Conservation (phyloP, 2,888 invertebrate genomes). For the Sclerodermus sp. region DNA sequence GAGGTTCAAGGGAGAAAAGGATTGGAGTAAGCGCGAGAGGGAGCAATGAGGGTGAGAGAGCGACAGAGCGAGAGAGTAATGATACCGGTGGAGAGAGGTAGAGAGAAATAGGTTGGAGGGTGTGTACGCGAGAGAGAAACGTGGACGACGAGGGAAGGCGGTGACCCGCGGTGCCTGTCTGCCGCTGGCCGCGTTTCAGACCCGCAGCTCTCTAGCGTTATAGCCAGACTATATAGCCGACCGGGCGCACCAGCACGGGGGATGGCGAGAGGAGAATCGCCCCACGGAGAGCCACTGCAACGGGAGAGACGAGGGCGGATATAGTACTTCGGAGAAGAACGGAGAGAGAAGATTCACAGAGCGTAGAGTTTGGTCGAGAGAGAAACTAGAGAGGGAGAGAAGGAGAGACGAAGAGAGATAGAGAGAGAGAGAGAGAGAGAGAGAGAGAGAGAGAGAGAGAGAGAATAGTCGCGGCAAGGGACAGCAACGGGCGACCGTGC, state of each 20-base stretch:
- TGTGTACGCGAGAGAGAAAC: conserved; percentile 1
- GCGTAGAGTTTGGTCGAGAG: conserved; percentile 4
- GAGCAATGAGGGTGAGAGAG: background rate
- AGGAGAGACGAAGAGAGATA: conserved; percentile 10
- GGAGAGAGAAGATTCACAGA: background rate
- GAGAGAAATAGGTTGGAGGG: conserved; percentile 7
- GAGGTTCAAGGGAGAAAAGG: background rate
- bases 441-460: conserved; percentile 8
- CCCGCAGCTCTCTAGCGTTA: conserved; percentile 24
- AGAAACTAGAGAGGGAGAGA: conserved; percentile 17
- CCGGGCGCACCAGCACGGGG: conserved; percentile 7
- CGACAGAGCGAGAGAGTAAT: no score
- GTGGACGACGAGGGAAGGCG: conserved; percentile 42
- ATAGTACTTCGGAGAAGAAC: background rate
- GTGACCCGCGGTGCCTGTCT: conserved; percentile 57
- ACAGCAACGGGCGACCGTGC: conserved; percentile 31
- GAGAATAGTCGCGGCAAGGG: conserved; percentile 21
- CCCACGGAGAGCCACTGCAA: no score
- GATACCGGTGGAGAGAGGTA: conserved; percentile 10
- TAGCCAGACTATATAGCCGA: conserved; percentile 9
- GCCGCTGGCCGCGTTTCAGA: conserved; percentile 53
- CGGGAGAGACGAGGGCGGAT: background rate
- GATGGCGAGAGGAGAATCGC: conserved; percentile 5
- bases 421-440: no score
- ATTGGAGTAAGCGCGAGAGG: background rate